These are phyloP conservation scores for Rhodinocichla rosea DNA, from an alignment of 2,113 vertebrate species.

Conservation along the genomic window DNA sequence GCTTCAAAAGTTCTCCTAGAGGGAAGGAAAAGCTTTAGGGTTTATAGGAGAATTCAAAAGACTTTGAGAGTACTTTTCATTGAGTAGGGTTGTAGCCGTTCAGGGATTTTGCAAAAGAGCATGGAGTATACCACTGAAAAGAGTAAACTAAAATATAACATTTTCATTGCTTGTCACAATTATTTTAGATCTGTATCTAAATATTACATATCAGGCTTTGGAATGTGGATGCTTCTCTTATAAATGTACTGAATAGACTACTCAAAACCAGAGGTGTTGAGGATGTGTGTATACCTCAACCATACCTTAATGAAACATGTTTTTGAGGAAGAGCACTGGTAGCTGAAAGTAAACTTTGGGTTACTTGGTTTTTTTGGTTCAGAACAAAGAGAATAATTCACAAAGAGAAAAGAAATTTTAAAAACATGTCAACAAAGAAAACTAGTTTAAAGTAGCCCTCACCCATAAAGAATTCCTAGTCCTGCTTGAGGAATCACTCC, in stretches of 20 bases:
- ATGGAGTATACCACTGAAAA: neutral
- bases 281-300: neutral
- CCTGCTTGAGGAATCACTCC: neutral
- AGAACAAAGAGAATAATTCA: neutral
- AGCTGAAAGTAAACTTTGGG: neutral
- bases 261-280: neutral
- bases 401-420: neutral
- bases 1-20: neutral
- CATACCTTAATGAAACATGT: neutral
- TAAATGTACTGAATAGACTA: neutral
- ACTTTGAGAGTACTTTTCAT: neutral
- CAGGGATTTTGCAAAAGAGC: neutral
- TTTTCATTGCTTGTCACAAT: neutral
- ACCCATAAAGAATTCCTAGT: neutral
- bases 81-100: neutral
- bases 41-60: neutral
- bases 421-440: neutral
- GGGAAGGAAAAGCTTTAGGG: neutral
- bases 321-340: neutral
- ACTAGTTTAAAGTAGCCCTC: neutral
- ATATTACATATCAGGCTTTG: neutral
- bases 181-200: neutral
- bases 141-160: neutral
- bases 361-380: neutral
- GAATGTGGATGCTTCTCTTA: neutral